Percentiles rank a stretch among this genome's conserved stretches.
Conservation (phyloP, 2,888 invertebrate genomes). For the Sphaeridia pumilis region DNA sequence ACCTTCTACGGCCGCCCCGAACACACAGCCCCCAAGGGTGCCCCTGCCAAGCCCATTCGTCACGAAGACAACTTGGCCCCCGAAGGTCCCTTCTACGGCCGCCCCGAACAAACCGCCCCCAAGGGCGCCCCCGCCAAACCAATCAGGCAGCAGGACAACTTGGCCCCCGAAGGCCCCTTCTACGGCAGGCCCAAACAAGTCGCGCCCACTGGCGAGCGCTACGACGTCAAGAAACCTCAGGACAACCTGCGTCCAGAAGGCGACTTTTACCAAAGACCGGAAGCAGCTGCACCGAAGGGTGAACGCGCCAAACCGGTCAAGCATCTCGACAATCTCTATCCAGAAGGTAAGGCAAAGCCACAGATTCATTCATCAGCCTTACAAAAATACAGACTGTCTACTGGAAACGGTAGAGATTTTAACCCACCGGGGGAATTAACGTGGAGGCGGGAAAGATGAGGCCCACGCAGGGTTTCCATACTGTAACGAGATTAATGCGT, state of each 20-base stretch:
- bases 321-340: slow-evolving; percentile 38
- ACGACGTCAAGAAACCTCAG: slow-evolving; percentile 42
- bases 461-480: too few relatives aligned
- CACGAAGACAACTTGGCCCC: slow-evolving; percentile 44
- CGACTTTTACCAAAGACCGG: slow-evolving; percentile 40
- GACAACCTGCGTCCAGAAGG: slow-evolving; percentile 53
- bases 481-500: too few relatives aligned
- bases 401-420: too few relatives aligned
- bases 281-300: slow-evolving; percentile 37
- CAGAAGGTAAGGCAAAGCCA: too few relatives aligned
- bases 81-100: slow-evolving; percentile 50
- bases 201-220: slow-evolving; percentile 40
- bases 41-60: slow-evolving; percentile 42
- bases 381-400: too few relatives aligned
- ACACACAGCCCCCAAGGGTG: slow-evolving; percentile 42
- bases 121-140: slow-evolving; percentile 34
- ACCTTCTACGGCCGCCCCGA: slow-evolving; percentile 42
- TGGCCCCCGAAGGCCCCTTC: slow-evolving; percentile 41
- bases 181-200: slow-evolving; percentile 19
- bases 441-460: too few relatives aligned
- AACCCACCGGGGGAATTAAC: too few relatives aligned
- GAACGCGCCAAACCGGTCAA: slow-evolving; percentile 38
- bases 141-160: slow-evolving; percentile 48
- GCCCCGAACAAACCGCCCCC: slow-evolving; percentile 31
- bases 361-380: too few relatives aligned